Base-by-base conservation (phyloP, 35 echinoderm and acorn worm genomes). In the Holothuria glaberrima region DNA sequence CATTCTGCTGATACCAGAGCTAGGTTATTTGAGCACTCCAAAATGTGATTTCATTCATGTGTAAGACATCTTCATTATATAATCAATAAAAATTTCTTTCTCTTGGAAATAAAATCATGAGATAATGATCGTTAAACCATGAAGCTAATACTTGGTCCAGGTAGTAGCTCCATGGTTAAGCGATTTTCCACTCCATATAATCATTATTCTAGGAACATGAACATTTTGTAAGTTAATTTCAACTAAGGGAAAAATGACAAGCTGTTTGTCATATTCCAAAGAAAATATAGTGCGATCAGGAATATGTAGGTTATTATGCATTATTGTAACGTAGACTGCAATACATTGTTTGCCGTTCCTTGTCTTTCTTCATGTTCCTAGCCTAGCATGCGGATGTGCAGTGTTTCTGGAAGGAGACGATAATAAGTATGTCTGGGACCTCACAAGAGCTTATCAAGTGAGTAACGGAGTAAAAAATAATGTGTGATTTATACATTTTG, bases 31-130 rank as follows among this genome's bases (percentile, higher is more conserved):
- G 26, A 84, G 80, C 57, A 84, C 80, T 17, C 54, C 56, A 38
- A 84, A 61, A 62, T 84, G 80, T 84, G 58, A 84, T 32, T 21
- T 84, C 33, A 61, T 84, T n/a, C 80, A 84, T 33, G 30, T 61
- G 80, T 84, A 84, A 84, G 80, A 14, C 50, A 54, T 17, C 13
- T 12, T 54, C 13, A 54, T 12, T 5, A 54, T 41, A 41, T 7
- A 7, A 41, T 41, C 2, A 41, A 41, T 41, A 41, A 4, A n/a
- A 7, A 7, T 41, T 41, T 41, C 36, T 41, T 41, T 41, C 36
- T 41, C 36, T 41, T 54, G 3, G 50, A 54, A 54, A 54, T 7
- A 54, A 17, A 54, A 54, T 54, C 0, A 9, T 54, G 1, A 17
- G 50, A 14, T 54, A 54, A 54, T 54, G 13, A 17, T 14, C 50